phyloP scores from a whole-genome alignment of 2,797 vertebrate species.

The Anguilla obscura region DNA sequence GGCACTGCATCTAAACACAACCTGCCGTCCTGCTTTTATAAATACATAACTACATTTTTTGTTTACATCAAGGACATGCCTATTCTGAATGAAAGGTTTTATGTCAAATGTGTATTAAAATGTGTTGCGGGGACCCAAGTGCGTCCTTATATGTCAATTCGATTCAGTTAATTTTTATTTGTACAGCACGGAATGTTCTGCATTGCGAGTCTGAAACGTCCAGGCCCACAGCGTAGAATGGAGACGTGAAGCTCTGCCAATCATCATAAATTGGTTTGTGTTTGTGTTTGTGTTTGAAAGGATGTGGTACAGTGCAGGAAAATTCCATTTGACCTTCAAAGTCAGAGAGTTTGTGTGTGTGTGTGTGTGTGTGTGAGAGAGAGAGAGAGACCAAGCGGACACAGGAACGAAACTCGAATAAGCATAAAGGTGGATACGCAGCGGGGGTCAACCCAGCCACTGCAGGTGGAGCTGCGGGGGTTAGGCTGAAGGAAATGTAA shows the following conservation, averaged over 20 bases:
- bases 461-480: not conserved
- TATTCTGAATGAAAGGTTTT: not conserved
- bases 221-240: not conserved
- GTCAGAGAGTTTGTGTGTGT: not conserved
- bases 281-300: not conserved
- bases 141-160: not conserved
- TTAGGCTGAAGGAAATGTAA: not conserved
- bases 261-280: not conserved
- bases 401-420: slow-evolving; percentile 31
- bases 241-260: not conserved
- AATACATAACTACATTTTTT: not conserved
- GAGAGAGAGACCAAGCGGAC: slow-evolving; percentile 40
- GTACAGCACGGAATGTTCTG: not conserved
- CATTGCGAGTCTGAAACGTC: not conserved
- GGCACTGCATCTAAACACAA: not conserved
- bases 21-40: not conserved
- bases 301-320: not conserved
- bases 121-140: not conserved
- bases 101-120: not conserved
- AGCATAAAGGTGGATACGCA: not conserved
- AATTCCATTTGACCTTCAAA: not conserved
- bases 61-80: not conserved
- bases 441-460: not conserved
- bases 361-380: slow-evolving; percentile 23
- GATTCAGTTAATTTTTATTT: not conserved